Conservation (phyloP, 1,140 invertebrate species). For the Stegodyphus mimosarum region DNA sequence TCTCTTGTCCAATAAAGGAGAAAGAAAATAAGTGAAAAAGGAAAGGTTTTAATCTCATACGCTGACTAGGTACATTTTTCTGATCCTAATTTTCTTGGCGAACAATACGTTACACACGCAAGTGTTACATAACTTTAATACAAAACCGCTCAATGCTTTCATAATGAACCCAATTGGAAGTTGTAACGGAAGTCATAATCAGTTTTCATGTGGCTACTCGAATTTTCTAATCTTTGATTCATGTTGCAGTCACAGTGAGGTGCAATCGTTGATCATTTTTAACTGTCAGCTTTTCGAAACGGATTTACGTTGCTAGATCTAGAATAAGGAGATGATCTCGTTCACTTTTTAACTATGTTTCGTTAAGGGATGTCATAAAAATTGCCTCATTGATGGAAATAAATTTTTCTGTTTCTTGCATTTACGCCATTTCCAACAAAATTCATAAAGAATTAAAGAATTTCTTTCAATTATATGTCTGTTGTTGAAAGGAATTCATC, state of each 20-base stretch:
- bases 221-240: background rate
- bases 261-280: slow-evolving; percentile 31
- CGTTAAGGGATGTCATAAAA: too few relatives aligned
- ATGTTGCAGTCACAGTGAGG: background rate
- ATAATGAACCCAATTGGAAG: slow-evolving; percentile 6
- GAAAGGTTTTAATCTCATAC: background rate
- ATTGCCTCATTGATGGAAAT: too few relatives aligned
- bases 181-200: slow-evolving; percentile 50
- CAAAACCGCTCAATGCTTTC: background rate
- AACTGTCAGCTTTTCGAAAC: background rate
- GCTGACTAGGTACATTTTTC: background rate
- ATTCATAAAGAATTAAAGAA: too few relatives aligned
- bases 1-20: background rate
- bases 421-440: too few relatives aligned
- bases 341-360: too few relatives aligned
- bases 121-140: background rate
- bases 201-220: slow-evolving; percentile 12
- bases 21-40: background rate
- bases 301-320: too few relatives aligned
- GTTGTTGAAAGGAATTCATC: too few relatives aligned
- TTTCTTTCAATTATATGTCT: too few relatives aligned
- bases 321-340: too few relatives aligned
- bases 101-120: background rate
- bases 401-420: too few relatives aligned
- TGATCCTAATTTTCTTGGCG: background rate